phyloP scores from a whole-genome alignment of 2,888 invertebrate species.

The Himalopsyche japonica region DNA sequence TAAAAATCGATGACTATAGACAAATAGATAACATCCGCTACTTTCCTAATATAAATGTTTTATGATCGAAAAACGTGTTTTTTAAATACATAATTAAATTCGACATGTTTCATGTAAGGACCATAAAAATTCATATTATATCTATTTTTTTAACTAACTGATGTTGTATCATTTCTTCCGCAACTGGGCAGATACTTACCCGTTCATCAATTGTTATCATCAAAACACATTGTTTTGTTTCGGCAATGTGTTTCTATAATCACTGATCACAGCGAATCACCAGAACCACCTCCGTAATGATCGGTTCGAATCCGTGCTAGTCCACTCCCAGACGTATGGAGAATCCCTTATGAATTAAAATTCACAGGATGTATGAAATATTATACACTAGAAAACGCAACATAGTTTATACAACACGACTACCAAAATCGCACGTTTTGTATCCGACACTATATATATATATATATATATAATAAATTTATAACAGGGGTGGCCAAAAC shows the following conservation, averaged over 20 bases:
- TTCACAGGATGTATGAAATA: neutral
- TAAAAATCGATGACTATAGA: too few relatives aligned
- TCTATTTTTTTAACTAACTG: too few relatives aligned
- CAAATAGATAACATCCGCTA: too few relatives aligned
- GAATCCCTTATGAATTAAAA: neutral
- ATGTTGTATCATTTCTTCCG: neutral
- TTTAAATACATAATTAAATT: too few relatives aligned
- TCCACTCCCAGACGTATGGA: conserved; percentile 5
- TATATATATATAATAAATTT: too few relatives aligned
- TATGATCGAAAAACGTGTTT: too few relatives aligned
- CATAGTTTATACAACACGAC: neutral
- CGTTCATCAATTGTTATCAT: neutral
- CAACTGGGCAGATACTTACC: neutral
- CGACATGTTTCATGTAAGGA: too few relatives aligned
- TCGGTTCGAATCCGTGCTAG: conserved; percentile 24
- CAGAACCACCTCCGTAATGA: conserved; percentile 27
- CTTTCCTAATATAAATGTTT: too few relatives aligned
- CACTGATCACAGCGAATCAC: conserved; percentile 20
- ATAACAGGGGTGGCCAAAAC: too few relatives aligned
- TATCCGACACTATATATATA: too few relatives aligned
- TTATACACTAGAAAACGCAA: neutral
- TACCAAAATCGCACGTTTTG: neutral
- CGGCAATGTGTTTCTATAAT: conserved; percentile 30
- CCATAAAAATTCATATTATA: too few relatives aligned
- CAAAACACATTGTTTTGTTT: conserved; percentile 3